Evolutionary conservation across 2,113 vertebrate genomes (phyloP), one percentile per base, ranked within the genome.

Genomic region (Urocolius indicus): DNA sequence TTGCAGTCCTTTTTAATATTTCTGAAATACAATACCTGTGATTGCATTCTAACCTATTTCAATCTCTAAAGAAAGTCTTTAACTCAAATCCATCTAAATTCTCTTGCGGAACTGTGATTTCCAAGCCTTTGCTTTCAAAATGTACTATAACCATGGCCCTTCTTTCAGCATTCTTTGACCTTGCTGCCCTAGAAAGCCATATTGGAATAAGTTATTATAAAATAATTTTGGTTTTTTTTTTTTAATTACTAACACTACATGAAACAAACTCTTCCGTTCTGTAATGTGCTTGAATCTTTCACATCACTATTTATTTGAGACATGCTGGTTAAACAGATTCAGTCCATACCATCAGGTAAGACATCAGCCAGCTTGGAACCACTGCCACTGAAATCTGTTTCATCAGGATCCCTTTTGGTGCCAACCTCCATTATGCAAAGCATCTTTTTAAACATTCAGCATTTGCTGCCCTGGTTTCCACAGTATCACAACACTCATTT

Each of bases 391-490:
- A 51, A 69, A 69, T 29, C 30, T 10, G 10, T 68, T 92, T 38
- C 68, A 80, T 30, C 32, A 51, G 49, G 41, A n/a, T 73, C 62
- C 71, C 46, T 62, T 85, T 72, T 2, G 1, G 29, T 93, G 62
- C 74, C 62, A 73, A 26, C 17, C 71, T 38, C 87, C 82, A 82
- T 79, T 49, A 87, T 45, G 23, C 78, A 89, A 79, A 93, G 48
- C 65, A 61, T 6, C 26, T 49, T 62, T 81, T 91, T 69, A 82
- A 93, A 85, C 43, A 93, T 62, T 76, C 62, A 76, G 15, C 30
- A 54, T 85, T 88, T 85, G 51, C 79, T 90, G 71, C 27, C 62
- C 84, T 91, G 66, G 45, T 94, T 94, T 91, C 77, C 58, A 32
- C 36, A 51, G 22, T 26, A 36, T 41, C 71, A 24, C 16, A 59